Conservation (phyloP, 2,113 vertebrate genomes). For the Equus quagga region DNA sequence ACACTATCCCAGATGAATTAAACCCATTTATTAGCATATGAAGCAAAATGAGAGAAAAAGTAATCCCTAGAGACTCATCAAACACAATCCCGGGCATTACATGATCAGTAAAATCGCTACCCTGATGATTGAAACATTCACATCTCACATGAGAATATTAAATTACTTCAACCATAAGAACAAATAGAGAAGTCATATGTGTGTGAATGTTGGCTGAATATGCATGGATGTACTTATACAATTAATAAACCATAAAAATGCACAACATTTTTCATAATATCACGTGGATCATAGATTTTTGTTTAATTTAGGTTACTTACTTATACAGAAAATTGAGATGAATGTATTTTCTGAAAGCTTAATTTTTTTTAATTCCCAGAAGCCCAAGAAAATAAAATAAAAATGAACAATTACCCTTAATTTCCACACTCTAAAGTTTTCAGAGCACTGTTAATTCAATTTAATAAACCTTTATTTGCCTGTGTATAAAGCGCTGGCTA, state of each 20-base stretch:
- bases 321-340: neutral
- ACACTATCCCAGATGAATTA: slow-evolving; percentile 66
- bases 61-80: slow-evolving; percentile 31
- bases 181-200: neutral
- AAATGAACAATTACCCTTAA: neutral
- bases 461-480: slow-evolving; percentile 6
- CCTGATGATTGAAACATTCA: slow-evolving; percentile 50
- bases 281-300: neutral
- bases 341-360: neutral
- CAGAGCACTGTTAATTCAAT: neutral
- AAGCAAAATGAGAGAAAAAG: slow-evolving; percentile 54
- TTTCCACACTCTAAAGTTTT: slow-evolving; percentile 1
- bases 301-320: neutral
- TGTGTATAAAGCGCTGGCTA: neutral
- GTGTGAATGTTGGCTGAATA: neutral
- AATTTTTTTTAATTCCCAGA: neutral
- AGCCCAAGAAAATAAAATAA: neutral
- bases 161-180: neutral
- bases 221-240: neutral
- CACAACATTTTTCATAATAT: neutral
- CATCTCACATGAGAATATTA: slow-evolving; percentile 13
- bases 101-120: slow-evolving; percentile 42
- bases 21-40: slow-evolving; percentile 64
- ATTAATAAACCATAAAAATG: neutral
- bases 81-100: neutral